A percentile compares a stretch with the other conserved stretches of the same genome.
Evolutionary conservation across 2,113 vertebrate species (phyloP).

Genomic region (Porphyrio hochstetteri): DNA sequence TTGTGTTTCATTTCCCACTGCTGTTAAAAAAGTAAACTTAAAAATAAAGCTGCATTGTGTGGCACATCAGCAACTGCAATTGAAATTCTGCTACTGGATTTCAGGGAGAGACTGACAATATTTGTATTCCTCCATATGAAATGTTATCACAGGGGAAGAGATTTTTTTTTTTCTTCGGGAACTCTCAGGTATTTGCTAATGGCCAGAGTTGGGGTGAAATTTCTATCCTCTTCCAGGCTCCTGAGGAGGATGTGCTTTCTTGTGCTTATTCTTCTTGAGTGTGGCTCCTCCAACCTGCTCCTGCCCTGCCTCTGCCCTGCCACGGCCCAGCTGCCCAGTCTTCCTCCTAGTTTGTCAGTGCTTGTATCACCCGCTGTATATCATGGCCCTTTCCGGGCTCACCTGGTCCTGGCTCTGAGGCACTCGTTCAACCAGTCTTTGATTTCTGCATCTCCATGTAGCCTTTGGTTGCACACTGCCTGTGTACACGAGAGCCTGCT

Average conservation of each 20-base stretch:
- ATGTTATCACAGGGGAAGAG: background rate
- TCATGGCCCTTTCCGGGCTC: background rate
- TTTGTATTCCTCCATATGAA: background rate
- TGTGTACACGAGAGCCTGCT: background rate
- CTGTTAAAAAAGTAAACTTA: background rate
- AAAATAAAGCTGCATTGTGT: background rate
- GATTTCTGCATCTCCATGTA: background rate
- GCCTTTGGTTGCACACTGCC: background rate
- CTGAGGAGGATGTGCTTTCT: background rate
- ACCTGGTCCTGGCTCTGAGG: background rate
- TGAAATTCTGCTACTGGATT: background rate
- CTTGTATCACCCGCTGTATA: background rate
- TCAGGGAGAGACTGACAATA: background rate
- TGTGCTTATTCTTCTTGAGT: background rate
- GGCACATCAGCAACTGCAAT: background rate
- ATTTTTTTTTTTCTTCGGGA: background rate
- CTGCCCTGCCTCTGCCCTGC: background rate
- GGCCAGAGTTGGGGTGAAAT: background rate
- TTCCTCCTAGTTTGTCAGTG: background rate
- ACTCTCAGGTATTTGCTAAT: background rate
- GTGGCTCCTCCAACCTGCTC: background rate
- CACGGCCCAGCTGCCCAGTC: accelerated
- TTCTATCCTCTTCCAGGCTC: background rate
- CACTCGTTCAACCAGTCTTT: background rate
- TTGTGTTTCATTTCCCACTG: background rate